Conservation (phyloP, 2,888 invertebrate species). For the Ethmia dodecea region DNA sequence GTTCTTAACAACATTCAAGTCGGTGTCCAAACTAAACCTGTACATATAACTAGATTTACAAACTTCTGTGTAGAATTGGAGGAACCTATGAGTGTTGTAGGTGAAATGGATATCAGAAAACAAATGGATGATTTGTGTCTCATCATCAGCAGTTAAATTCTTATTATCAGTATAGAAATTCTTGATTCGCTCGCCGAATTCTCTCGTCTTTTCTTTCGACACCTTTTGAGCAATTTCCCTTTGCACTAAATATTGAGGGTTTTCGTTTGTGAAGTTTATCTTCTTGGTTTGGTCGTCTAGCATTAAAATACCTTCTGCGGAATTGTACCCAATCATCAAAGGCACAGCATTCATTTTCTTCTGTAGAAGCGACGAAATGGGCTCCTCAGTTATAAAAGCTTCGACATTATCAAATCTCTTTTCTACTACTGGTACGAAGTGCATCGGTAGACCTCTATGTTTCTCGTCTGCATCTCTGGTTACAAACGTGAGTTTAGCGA, state of each 20-base stretch:
- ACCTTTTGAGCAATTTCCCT: slow-evolving; percentile 24
- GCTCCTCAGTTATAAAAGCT: slow-evolving; percentile 30
- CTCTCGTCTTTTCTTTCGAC: slow-evolving; percentile 16
- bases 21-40: slow-evolving; percentile 24
- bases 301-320: slow-evolving; percentile 30
- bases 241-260: slow-evolving; percentile 27
- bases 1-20: slow-evolving; percentile 45
- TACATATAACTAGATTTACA: neutral
- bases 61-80: slow-evolving; percentile 16
- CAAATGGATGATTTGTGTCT: slow-evolving; percentile 17
- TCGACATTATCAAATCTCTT: slow-evolving; percentile 27
- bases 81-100: slow-evolving; percentile 25
- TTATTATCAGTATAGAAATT: slow-evolving; percentile 27
- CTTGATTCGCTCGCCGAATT: slow-evolving; percentile 25
- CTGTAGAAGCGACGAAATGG: slow-evolving; percentile 25
- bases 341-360: slow-evolving; percentile 29
- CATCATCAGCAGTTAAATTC: slow-evolving; percentile 22
- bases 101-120: slow-evolving; percentile 25
- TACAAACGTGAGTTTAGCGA: slow-evolving; percentile 25
- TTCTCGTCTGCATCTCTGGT: slow-evolving; percentile 28
- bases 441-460: slow-evolving; percentile 27
- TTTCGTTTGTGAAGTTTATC: slow-evolving; percentile 25
- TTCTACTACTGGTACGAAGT: slow-evolving; percentile 39
- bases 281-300: slow-evolving; percentile 21
- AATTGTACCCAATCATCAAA: slow-evolving; percentile 33